phyloP scores from a whole-genome alignment of 2,888 invertebrate genomes.

The Matsumyia berberina region DNA sequence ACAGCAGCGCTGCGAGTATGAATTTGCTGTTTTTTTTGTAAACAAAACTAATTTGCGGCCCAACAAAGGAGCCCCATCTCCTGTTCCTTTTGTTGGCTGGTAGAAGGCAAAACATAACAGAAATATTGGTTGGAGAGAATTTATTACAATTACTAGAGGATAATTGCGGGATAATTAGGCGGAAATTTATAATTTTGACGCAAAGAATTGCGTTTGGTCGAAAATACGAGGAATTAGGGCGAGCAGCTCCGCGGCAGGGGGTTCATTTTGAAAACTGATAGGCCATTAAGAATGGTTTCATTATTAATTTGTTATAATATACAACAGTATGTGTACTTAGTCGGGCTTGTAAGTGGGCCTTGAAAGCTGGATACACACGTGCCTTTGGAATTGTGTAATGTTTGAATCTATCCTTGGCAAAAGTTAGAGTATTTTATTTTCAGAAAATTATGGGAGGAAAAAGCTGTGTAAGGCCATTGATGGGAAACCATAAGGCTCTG shows the following conservation, averaged over 20 bases:
- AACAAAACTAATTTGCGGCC: slow-evolving; percentile 41
- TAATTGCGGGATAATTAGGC: slow-evolving; percentile 15
- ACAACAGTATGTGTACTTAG: neutral
- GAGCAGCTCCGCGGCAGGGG: slow-evolving; percentile 16
- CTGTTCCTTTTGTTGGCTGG: neutral
- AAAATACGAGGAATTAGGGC: slow-evolving; percentile 1
- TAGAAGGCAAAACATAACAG: slow-evolving; percentile 10
- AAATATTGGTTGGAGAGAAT: slow-evolving; percentile 13
- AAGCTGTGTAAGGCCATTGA: no score
- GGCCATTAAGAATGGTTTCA: neutral
- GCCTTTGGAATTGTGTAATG: neutral
- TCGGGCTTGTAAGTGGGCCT: neutral
- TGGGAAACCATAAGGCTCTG: no score
- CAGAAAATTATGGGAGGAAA: no score
- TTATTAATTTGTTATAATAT: slow-evolving; percentile 9
- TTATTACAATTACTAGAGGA: slow-evolving; percentile 27
- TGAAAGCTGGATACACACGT: slow-evolving; percentile 4
- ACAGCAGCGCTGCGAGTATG: neutral
- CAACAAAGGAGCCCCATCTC: slow-evolving; percentile 10
- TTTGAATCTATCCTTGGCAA: no score
- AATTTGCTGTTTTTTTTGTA: slow-evolving; percentile 28
- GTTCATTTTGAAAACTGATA: slow-evolving; percentile 14
- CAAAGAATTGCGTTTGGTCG: neutral
- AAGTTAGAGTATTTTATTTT: no score
- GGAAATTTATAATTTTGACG: slow-evolving; percentile 23